These are phyloP conservation scores for Rhinichthys klamathensis DNA, from an alignment of 2,113 vertebrate genomes.

Conservation along the genomic window DNA sequence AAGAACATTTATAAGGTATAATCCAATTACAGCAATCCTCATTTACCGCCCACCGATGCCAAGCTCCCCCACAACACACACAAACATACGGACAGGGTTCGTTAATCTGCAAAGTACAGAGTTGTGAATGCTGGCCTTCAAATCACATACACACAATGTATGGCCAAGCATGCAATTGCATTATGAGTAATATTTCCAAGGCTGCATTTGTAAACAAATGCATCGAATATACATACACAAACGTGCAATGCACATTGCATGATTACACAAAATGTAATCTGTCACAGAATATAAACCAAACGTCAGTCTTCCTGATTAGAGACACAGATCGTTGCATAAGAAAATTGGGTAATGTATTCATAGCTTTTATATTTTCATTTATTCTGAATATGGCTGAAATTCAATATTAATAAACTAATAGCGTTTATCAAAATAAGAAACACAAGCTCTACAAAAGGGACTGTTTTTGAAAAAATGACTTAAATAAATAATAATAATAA, in stretches of 20 bases:
- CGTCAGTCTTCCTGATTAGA: conserved; percentile 5
- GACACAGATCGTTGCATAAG: neutral
- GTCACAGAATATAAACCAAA: conserved; percentile 1
- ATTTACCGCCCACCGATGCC: conserved; percentile 54
- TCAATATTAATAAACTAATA: conserved; percentile 9
- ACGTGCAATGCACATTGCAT: neutral
- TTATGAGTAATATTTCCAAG: conserved; percentile 1
- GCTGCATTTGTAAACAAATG: conserved; percentile 7
- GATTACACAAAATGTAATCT: conserved; percentile 21
- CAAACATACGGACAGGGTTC: conserved; percentile 37
- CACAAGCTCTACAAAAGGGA: neutral
- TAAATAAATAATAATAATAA: neutral
- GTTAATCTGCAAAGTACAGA: conserved; percentile 7
- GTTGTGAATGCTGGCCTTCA: neutral
- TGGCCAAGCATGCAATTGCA: neutral
- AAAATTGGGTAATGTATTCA: conserved; percentile 10
- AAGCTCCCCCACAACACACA: conserved; percentile 9
- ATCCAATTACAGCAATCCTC: conserved; percentile 60
- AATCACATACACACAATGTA: conserved; percentile 6
- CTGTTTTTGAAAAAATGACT: neutral
- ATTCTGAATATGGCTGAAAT: conserved; percentile 1
- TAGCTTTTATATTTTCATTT: conserved; percentile 9
- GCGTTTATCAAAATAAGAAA: conserved; percentile 7
- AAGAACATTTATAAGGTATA: conserved; percentile 62
- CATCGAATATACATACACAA: neutral